Evolutionary conservation across 2,888 invertebrate species (phyloP), one percentile per base, ranked within the genome.

Genomic region (Thera obeliscata): DNA sequence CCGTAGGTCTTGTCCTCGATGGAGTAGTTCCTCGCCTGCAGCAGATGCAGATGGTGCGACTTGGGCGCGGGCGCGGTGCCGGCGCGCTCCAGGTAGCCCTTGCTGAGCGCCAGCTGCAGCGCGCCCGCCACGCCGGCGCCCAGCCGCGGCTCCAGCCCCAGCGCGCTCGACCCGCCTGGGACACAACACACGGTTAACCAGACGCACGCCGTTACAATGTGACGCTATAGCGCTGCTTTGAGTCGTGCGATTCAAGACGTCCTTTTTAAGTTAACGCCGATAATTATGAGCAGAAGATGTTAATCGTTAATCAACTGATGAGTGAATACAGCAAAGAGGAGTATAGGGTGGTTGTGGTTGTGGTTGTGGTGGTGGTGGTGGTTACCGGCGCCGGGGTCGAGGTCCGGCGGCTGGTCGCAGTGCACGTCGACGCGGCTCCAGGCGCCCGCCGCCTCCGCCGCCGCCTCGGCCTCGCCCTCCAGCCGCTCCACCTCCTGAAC

Each of bases 81-180:
- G 76, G 97, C 97, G 76, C 96, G 96, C 87, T 98, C 98, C 67
- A 98, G 94, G 89, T 98, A 98, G 8, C 98, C 99, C 94, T 99
- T 99, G 82, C 98, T 98, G 86, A 97, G 95, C 36, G 99, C 99
- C 72, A 99, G 93, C 81, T 96, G 96, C 70, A 99, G 94, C 11
- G 99, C 99, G 74, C 98, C 98, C 55, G 96, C 98, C 69, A 99
- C 96, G 61, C 99, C 99, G n/a, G 96, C 95, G 69, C 97, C 97
- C 60, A 98, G 96, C 81, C 97, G 96, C 1, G 99, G 99, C 91
- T 99, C 99, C 75, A 98, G 98, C 82, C 98, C 98, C 77, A 99
- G 93, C 75, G 97, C 72, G 97, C 72, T 70, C 72, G 82, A 71
- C 74, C 74, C 65, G 63, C 81, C 70, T 95, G 36, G 38, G 1